Base-by-base conservation (phyloP, 1,140 invertebrate species). In the Achatina immaculata region DNA sequence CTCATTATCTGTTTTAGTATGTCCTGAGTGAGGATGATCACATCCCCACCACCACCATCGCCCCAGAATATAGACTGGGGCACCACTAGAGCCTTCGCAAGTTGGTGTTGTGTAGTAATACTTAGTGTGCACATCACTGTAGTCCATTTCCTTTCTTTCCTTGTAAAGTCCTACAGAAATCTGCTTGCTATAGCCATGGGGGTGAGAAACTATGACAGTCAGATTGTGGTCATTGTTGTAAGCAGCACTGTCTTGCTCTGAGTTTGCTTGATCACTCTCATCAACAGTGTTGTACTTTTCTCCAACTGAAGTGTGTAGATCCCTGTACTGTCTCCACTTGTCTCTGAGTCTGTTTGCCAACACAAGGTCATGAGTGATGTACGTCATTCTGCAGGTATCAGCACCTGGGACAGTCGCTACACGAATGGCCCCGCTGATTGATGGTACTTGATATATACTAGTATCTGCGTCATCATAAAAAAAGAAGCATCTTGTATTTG, bases 1-100 rank as follows among this genome's bases (percentile, higher is more conserved):
- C 6, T 58, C 21, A 4, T 14, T 24, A 58, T 58, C n/a, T 3
- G 11, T 24, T 24, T 58, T 24, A 9, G 4, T 19, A 19, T 58
- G 55, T 24, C 55, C 55, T 4, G 11, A 4, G 24, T 58, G 55
- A 21, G 55, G 55, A 24, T 58, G 55, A 24, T 58, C 55, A 58
- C 55, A 58, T n/a, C 55, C 55, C 55, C 55, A 58, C 55, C 55
- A 58, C 55, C 55, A 58, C 55, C 55, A 58, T 19, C 24, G 55
- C 4, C 55, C n/a, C 11, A 58, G 55, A 19, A 58, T 24, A 58
- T 58, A 58, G n/a, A 58, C 55, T n/a, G 55, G 55, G 21, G 55
- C 55, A 14, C 55, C 55, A 58, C 55, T 58, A 4, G 9, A 14
- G 14, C 55, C 55, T 14, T 11, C 4, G n/a, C 55, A 58, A n/a